Conservation (phyloP, 1,140 invertebrate genomes). For the Bombus vancouverensis region DNA sequence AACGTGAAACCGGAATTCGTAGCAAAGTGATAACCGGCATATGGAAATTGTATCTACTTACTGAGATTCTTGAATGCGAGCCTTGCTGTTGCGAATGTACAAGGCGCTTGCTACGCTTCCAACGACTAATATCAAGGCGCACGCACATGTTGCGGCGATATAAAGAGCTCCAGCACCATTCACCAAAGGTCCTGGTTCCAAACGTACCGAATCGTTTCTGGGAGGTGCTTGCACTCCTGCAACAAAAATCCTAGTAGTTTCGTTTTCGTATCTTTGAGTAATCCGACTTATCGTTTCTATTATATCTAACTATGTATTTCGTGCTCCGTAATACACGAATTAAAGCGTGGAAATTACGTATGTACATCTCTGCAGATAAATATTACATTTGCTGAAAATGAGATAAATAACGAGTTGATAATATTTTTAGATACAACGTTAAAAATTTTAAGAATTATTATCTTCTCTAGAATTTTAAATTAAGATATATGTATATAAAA, state of each 20-base stretch:
- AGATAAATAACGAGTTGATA: background rate
- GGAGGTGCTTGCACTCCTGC: slow-evolving; percentile 83
- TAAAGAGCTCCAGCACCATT: slow-evolving; percentile 88
- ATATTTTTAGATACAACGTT: background rate
- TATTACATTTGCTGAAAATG: background rate
- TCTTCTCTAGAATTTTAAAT: background rate
- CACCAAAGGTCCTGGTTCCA: slow-evolving; percentile 85
- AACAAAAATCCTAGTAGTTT: slow-evolving; percentile 53
- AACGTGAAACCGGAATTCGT: background rate
- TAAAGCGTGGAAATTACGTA: background rate
- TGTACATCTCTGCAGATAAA: too few relatives aligned
- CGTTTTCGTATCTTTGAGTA: background rate
- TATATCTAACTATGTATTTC: background rate
- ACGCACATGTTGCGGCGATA: slow-evolving; percentile 90
- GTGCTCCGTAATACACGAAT: too few relatives aligned
- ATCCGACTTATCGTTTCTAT: background rate
- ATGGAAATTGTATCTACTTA: slow-evolving; percentile 80
- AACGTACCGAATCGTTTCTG: slow-evolving; percentile 85
- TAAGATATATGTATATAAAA: background rate
- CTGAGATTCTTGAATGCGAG: slow-evolving; percentile 89
- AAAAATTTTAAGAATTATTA: background rate
- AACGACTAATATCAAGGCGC: slow-evolving; percentile 89
- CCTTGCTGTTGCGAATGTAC: slow-evolving; percentile 91
- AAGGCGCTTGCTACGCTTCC: slow-evolving; percentile 88
- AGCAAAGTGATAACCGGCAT: too few relatives aligned